A percentile compares a stretch with the other conserved stretches of the same genome.
These are phyloP conservation scores for Penaeus chinensis DNA, from an alignment of 1,140 invertebrate species.

Conservation along the genomic window DNA sequence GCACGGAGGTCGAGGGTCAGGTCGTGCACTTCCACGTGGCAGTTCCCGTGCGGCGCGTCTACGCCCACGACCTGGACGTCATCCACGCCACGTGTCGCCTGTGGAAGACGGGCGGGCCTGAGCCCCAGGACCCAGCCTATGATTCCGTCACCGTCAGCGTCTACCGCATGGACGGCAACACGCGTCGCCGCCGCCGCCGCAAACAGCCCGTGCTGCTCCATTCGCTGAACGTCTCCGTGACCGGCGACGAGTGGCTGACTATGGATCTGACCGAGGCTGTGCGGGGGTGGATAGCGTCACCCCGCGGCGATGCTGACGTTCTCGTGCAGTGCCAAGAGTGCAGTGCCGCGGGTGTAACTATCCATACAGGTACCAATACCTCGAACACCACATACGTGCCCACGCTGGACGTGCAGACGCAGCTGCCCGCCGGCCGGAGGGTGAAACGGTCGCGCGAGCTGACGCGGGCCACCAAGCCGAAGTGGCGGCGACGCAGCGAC, in stretches of 20 bases:
- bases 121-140: slow-evolving; percentile 20
- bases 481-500: slow-evolving; percentile 41
- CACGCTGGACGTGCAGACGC: slow-evolving; percentile 50
- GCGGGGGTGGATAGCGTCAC: slow-evolving; percentile 37
- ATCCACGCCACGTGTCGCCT: slow-evolving; percentile 48
- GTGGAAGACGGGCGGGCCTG: slow-evolving; percentile 47
- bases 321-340: slow-evolving; percentile 50
- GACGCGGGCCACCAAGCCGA: slow-evolving; percentile 38
- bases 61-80: slow-evolving; percentile 41
- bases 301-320: slow-evolving; percentile 44
- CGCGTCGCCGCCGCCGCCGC: slow-evolving; percentile 25
- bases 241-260: slow-evolving; percentile 47
- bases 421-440: slow-evolving; percentile 47
- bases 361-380: slow-evolving; percentile 40
- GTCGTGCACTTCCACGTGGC: slow-evolving; percentile 56
- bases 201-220: slow-evolving; percentile 42
- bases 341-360: slow-evolving; percentile 46
- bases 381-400: slow-evolving; percentile 52
- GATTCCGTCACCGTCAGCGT: slow-evolving; percentile 40
- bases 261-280: slow-evolving; percentile 42
- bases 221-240: slow-evolving; percentile 42
- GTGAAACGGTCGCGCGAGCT: slow-evolving; percentile 35
- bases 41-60: slow-evolving; percentile 45
- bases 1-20: slow-evolving; percentile 38
- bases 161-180: slow-evolving; percentile 36